Conservation (phyloP, 2,113 vertebrate species). For the Malurus elegans region DNA sequence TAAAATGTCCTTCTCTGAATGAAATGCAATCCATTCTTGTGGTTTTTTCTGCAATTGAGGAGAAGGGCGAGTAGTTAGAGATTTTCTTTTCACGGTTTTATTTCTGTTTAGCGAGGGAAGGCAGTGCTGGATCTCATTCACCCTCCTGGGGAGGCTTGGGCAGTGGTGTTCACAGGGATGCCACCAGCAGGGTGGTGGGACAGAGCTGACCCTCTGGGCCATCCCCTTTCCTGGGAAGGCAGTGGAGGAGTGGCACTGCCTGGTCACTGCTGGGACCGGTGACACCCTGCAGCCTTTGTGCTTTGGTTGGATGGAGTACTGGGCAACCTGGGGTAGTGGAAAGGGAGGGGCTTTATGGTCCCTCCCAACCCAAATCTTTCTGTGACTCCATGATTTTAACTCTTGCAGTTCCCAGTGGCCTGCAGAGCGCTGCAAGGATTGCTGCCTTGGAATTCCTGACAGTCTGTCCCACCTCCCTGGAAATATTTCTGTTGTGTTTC, state of each 20-base stretch:
- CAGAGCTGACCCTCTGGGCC: not conserved
- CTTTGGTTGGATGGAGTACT: accelerated
- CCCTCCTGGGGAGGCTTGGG: not conserved
- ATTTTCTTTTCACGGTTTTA: not conserved
- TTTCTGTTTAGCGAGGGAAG: not conserved
- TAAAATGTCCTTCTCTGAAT: not conserved
- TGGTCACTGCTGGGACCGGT: not conserved
- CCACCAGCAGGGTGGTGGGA: not conserved
- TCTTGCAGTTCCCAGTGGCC: not conserved
- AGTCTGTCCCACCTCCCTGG: not conserved
- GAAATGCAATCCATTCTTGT: not conserved
- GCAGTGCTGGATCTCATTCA: not conserved
- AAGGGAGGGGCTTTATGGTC: not conserved
- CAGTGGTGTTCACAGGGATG: not conserved
- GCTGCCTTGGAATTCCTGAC: not conserved
- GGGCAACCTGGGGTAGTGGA: not conserved
- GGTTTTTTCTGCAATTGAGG: not conserved
- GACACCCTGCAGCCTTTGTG: accelerated
- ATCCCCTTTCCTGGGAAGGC: not conserved
- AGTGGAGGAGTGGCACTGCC: not conserved
- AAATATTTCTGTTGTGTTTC: not conserved
- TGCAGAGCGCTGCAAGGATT: not conserved
- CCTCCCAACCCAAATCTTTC: not conserved
- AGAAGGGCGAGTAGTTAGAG: not conserved
- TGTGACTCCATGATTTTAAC: not conserved